Conservation (phyloP, 2,888 invertebrate species). For the Glyphotaelius pellucidus region DNA sequence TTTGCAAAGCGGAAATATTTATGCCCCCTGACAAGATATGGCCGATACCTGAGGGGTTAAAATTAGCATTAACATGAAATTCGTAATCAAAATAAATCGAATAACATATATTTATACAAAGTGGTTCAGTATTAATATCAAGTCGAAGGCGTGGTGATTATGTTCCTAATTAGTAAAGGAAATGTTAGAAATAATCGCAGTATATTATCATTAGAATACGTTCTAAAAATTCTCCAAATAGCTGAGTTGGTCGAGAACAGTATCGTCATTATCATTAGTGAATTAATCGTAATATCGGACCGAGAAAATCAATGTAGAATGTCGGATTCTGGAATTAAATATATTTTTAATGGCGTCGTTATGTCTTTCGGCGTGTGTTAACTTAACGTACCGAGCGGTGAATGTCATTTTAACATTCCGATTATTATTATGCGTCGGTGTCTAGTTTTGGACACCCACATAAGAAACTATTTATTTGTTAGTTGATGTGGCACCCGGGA, state of each 20-base stretch:
- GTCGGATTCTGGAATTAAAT: background rate
- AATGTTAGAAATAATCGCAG: background rate
- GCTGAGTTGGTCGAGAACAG: background rate
- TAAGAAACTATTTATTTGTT: background rate
- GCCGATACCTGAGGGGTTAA: too few relatives aligned
- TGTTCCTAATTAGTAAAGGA: background rate
- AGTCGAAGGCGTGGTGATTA: background rate
- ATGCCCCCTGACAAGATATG: too few relatives aligned
- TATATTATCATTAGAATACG: background rate
- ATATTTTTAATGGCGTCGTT: conserved; percentile 3
- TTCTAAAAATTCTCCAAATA: background rate
- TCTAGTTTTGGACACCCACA: conserved; percentile 16
- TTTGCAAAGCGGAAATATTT: too few relatives aligned
- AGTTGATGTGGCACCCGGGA: background rate
- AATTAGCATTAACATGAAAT: background rate
- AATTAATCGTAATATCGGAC: conserved; percentile 2
- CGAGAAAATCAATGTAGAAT: background rate
- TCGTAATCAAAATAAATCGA: background rate
- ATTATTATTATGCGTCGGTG: conserved; percentile 25
- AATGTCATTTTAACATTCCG: conserved; percentile 27
- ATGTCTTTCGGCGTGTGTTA: conserved; percentile 16
- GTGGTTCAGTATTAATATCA: background rate
- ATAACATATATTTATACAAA: background rate
- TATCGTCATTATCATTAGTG: background rate
- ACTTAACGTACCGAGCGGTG: background rate